A percentile compares a stretch with the other conserved stretches of the same genome.
These are phyloP conservation scores for Panthera uncia DNA, from an alignment of 2,113 vertebrate species.

Conservation along the genomic window DNA sequence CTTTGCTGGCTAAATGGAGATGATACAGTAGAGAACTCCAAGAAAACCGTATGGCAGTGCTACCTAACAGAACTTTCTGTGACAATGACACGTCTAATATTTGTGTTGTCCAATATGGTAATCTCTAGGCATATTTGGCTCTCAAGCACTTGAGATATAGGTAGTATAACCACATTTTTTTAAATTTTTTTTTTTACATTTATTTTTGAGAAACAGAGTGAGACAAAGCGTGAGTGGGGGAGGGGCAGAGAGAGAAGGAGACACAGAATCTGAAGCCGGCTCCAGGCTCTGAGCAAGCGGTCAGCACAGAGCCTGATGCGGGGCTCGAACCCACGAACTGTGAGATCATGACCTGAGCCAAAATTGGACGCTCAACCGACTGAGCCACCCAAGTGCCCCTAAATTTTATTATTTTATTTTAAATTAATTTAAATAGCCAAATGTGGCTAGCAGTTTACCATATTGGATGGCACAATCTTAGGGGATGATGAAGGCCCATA, in stretches of 20 bases:
- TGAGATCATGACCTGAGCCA: too few species aligned
- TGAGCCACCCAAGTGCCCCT: too few species aligned
- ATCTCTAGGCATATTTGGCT: background rate
- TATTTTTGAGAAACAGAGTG: too few species aligned
- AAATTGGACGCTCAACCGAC: too few species aligned
- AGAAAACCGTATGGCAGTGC: background rate
- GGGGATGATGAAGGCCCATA: background rate
- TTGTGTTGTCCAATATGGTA: background rate
- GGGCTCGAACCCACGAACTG: too few species aligned
- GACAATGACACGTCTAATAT: background rate
- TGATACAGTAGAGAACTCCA: background rate
- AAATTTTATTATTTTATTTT: constrained; percentile 40
- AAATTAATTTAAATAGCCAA: constrained; percentile 8
- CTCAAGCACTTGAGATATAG: background rate
- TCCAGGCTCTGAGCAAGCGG: too few species aligned
- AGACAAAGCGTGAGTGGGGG: too few species aligned
- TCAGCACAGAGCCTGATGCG: too few species aligned
- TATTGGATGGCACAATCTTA: background rate
- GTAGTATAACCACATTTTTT: background rate
- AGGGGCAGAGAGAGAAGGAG: too few species aligned
- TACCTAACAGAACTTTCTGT: background rate
- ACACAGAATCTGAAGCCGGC: too few species aligned
- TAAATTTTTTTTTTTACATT: too few species aligned
- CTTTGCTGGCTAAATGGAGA: background rate
- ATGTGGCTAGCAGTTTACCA: background rate